These are phyloP conservation scores for Sterrhoptilus dennistouni DNA, from an alignment of 2,113 vertebrate species.

Conservation along the genomic window DNA sequence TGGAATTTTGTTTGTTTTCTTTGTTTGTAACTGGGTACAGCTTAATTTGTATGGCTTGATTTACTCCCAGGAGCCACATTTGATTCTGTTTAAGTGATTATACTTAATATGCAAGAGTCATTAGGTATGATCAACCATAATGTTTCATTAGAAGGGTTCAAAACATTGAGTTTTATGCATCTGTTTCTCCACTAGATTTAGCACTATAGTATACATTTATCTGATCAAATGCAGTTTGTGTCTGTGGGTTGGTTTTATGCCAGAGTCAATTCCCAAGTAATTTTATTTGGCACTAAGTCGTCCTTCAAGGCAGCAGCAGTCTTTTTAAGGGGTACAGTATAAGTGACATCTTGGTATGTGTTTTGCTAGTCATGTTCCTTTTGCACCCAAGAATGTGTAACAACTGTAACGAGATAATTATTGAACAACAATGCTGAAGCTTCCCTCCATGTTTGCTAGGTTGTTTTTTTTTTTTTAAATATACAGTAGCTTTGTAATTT, in stretches of 20 bases:
- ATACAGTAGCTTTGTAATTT: not conserved
- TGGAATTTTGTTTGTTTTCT: slow-evolving; percentile 26
- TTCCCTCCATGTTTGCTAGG: not conserved
- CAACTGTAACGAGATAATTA: not conserved
- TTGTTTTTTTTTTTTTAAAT: not conserved
- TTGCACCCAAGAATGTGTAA: not conserved
- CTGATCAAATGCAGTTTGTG: slow-evolving; percentile 41
- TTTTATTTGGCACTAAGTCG: not conserved
- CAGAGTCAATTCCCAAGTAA: slow-evolving; percentile 16
- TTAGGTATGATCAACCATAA: slow-evolving; percentile 24
- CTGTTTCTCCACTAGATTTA: slow-evolving; percentile 12
- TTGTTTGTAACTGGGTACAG: not conserved
- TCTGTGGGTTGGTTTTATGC: slow-evolving; percentile 45
- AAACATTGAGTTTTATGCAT: not conserved
- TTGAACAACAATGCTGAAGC: not conserved
- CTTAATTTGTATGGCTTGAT: slow-evolving; percentile 3
- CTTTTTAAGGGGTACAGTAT: not conserved
- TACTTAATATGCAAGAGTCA: slow-evolving; percentile 17
- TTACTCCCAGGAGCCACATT: slow-evolving; percentile 22
- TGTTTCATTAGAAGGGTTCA: slow-evolving; percentile 26
- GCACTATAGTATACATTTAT: not conserved
- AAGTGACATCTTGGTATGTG: not conserved
- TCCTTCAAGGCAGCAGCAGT: not conserved
- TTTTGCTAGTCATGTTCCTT: not conserved
- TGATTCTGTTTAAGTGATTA: slow-evolving; percentile 13